Evolutionary conservation across 2,888 invertebrate genomes (phyloP).

Genomic region (Drosophila picticornis): DNA sequence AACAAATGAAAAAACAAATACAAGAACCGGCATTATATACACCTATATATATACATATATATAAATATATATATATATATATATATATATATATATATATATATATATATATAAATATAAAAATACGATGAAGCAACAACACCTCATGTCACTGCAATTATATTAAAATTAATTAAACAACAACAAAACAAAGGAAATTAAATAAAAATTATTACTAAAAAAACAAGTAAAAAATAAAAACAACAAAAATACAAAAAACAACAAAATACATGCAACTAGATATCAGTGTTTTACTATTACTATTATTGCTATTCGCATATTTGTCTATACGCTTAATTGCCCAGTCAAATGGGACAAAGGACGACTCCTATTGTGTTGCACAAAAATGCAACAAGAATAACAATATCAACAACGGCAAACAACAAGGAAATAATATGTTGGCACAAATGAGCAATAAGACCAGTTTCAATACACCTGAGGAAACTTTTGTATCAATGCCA

Average conservation of each 20-base stretch:
- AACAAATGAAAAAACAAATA: conserved; percentile 32
- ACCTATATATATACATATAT: conserved; percentile 38
- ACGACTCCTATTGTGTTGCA: conserved; percentile 7
- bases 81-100: conserved; percentile 54
- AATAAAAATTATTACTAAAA: conserved; percentile 80
- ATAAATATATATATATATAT: conserved; percentile 29
- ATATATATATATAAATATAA: conserved; percentile 56
- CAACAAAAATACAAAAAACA: conserved; percentile 46
- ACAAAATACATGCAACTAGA: conserved; percentile 59
- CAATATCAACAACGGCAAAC: conserved; percentile 10
- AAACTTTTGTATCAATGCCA: conserved; percentile 19
- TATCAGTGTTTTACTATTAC: conserved; percentile 43
- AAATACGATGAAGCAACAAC: conserved; percentile 78
- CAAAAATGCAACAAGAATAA: conserved; percentile 9
- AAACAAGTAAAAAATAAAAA: conserved; percentile 31
- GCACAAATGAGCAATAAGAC: conserved; percentile 50
- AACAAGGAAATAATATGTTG: conserved; percentile 27
- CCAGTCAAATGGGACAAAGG: conserved; percentile 18
- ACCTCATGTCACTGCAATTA: conserved; percentile 84
- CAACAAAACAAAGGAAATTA: conserved; percentile 75
- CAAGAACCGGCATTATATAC: conserved; percentile 36
- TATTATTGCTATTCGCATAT: conserved; percentile 11
- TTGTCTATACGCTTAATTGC: neutral
- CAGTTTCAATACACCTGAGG: conserved; percentile 15
- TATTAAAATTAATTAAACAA: conserved; percentile 83